A percentile compares a stretch with the other conserved stretches of the same genome.
These are phyloP conservation scores for Leiothrix lutea DNA, from an alignment of 2,113 vertebrate species.

Conservation along the genomic window DNA sequence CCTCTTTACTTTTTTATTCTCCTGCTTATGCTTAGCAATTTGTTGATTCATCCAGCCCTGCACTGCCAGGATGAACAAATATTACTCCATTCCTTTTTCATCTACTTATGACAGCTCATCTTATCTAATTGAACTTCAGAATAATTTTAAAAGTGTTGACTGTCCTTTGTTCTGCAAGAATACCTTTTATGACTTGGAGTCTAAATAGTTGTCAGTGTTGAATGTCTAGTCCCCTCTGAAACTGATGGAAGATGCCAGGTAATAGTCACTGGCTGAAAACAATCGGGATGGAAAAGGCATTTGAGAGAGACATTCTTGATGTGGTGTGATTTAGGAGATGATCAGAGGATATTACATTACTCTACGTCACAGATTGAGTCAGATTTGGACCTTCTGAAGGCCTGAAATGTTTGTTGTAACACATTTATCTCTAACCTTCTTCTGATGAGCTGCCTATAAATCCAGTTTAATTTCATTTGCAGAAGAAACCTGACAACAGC, in stretches of 20 bases:
- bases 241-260: neutral
- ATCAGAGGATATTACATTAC: neutral
- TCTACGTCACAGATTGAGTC: neutral
- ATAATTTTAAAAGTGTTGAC: neutral
- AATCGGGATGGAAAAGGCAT: neutral
- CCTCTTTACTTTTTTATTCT: neutral
- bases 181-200: neutral
- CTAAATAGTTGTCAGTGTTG: neutral
- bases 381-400: neutral
- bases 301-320: neutral
- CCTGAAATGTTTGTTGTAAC: neutral
- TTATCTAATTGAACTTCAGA: neutral
- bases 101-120: neutral
- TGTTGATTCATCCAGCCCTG: neutral
- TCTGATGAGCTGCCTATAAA: conserved; percentile 20
- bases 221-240: neutral
- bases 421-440: neutral
- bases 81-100: neutral
- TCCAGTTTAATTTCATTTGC: conserved; percentile 32
- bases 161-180: neutral
- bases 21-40: neutral
- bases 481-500: conserved; percentile 26
- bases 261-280: neutral
- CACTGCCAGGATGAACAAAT: neutral
- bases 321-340: neutral